phyloP scores from a whole-genome alignment of 2,113 vertebrate genomes.

The Ailurus styani region DNA sequence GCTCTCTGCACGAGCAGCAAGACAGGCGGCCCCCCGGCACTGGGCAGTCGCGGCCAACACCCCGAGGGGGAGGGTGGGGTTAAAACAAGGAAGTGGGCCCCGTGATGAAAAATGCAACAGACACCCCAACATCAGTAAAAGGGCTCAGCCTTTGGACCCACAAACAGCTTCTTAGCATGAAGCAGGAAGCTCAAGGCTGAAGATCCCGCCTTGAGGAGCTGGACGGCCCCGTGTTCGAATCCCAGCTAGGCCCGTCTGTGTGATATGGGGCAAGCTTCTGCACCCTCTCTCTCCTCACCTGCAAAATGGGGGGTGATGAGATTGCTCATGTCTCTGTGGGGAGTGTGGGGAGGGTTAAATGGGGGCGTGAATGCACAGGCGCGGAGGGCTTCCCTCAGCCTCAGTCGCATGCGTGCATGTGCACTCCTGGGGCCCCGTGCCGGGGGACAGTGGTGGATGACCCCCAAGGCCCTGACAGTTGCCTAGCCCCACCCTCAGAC shows the following conservation, averaged over 20 bases:
- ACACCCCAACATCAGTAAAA: accelerated
- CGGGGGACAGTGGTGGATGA: too few species aligned
- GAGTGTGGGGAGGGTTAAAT: background rate
- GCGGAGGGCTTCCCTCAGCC: too few species aligned
- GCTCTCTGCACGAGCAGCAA: background rate
- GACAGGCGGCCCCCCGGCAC: background rate
- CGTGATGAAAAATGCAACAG: background rate
- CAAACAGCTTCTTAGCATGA: background rate
- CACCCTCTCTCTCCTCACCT: background rate
- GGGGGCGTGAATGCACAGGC: background rate
- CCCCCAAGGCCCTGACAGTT: background rate
- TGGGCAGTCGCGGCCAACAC: too few species aligned
- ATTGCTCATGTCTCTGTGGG: background rate
- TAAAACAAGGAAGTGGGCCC: background rate
- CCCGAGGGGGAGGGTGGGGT: accelerated
- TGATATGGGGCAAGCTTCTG: background rate
- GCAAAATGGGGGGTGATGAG: background rate
- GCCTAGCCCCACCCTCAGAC: background rate
- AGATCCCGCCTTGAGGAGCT: background rate
- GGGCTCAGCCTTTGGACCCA: background rate
- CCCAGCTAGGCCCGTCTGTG: background rate
- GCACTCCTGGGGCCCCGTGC: accelerated
- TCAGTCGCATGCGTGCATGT: accelerated
- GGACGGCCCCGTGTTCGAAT: background rate
- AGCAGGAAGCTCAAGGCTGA: background rate